Evolutionary conservation across 2,888 invertebrate species (phyloP), one percentile per base, ranked within the genome.

Genomic region (Scrobipalpa atriplicella): DNA sequence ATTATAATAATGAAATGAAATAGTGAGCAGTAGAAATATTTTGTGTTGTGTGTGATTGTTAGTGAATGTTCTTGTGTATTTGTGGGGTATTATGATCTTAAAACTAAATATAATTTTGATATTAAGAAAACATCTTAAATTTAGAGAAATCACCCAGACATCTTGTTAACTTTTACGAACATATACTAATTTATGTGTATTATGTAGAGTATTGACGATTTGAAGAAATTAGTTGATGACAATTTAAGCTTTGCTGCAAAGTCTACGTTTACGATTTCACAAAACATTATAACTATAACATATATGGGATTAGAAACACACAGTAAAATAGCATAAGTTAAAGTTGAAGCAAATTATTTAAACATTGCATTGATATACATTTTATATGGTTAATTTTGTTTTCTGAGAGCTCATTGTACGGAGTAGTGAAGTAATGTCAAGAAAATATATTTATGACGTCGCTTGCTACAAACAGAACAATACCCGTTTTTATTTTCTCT

Each of bases 81-180:
- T 64, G 43, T n/a, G 13, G 8, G 13, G 51, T 56, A 56, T 11
- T 21, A 47, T 38, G 29, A 52, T 13, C 66, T 39, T 62, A 66
- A 29, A 36, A 68, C 41, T 62, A 71, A 66, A 38, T 41, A 66
- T 18, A 64, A 67, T 39, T 54, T 43, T 75, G 75, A 78, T 73
- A 82, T 80, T 82, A 84, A 90, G 90, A 90, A 91, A 90, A 90
- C 90, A 90, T 89, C 90, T 89, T 90, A 90, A 90, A 87, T 81
- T 74, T 72, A 68, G 68, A 69, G 62, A 68, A 52, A 69, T 64
- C 67, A 69, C 69, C 69, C 79, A 71, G 69, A 73, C 47, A 76
- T 73, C 74, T 75, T 79, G 78, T 74, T 76, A 78, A 69, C 68
- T 67, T 70, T 66, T 54, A 70, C 67, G 62, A 69, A 68, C 65